phyloP scores from a whole-genome alignment of 1,140 invertebrate species.

The Belonocnema kinseyi region DNA sequence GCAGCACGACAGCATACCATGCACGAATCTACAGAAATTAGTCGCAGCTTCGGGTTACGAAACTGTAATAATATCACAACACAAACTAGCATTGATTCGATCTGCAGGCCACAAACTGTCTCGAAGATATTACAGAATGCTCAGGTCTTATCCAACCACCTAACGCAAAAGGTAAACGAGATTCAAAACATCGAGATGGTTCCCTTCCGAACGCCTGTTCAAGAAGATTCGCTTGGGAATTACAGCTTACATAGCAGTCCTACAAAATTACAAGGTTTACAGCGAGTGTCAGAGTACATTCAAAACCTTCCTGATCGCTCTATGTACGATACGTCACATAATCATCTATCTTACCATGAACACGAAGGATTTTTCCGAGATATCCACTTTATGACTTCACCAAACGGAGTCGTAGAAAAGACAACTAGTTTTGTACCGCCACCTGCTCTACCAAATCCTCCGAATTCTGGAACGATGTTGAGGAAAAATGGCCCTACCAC shows the following conservation, averaged over 20 bases:
- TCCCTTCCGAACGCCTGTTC: slow-evolving; percentile 46
- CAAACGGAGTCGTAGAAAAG: slow-evolving; percentile 43
- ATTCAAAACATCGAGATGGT: slow-evolving; percentile 65
- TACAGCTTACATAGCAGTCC: slow-evolving; percentile 42
- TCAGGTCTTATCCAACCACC: slow-evolving; percentile 48
- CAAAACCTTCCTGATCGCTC: slow-evolving; percentile 68
- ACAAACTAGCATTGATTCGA: slow-evolving; percentile 60
- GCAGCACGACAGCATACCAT: slow-evolving; percentile 43
- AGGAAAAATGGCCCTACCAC: slow-evolving; percentile 64
- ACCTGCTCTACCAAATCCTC: slow-evolving; percentile 65
- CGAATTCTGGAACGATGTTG: slow-evolving; percentile 50
- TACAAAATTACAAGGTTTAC: slow-evolving; percentile 58
- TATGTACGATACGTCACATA: slow-evolving; percentile 56
- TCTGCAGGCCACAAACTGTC: slow-evolving; percentile 57
- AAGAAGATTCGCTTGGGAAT: slow-evolving; percentile 1
- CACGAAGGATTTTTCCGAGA: slow-evolving; percentile 48
- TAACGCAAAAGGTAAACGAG: slow-evolving; percentile 48
- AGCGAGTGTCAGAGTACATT: slow-evolving; percentile 69
- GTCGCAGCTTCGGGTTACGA: slow-evolving; percentile 41
- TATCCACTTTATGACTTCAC: slow-evolving; percentile 44
- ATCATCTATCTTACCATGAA: slow-evolving; percentile 49
- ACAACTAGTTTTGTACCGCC: slow-evolving; percentile 62
- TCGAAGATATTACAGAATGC: slow-evolving; percentile 57
- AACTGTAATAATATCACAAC: slow-evolving; percentile 24
- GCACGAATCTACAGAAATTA: slow-evolving; percentile 50